A percentile compares a stretch with the other conserved stretches of the same genome.
Evolutionary conservation across 2,113 vertebrate species (phyloP).

Genomic region (Callipepla californica): DNA sequence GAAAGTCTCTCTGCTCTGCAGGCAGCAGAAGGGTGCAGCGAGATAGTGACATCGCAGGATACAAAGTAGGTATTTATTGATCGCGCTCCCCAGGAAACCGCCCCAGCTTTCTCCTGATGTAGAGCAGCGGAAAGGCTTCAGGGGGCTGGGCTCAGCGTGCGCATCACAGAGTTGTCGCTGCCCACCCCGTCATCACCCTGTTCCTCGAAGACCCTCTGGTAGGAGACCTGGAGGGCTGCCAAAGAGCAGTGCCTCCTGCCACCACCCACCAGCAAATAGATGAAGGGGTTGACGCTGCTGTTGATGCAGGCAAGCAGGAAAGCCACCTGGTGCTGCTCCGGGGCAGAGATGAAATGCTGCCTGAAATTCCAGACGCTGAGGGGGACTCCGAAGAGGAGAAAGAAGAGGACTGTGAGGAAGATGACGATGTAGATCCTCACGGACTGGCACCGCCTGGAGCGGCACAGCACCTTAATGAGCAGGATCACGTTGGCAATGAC

Average conservation of each 20-base stretch:
- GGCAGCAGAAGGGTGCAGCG: rapidly evolving
- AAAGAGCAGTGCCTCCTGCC: neutral
- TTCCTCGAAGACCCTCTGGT: neutral
- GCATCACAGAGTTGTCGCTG: neutral
- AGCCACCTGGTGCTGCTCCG: rapidly evolving
- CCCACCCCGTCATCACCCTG: rapidly evolving
- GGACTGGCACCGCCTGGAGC: neutral
- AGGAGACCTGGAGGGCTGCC: neutral
- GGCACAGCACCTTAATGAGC: constrained; percentile 58
- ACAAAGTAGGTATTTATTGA: rapidly evolving
- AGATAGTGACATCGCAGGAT: rapidly evolving
- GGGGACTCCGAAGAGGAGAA: neutral
- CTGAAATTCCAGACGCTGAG: constrained; percentile 9
- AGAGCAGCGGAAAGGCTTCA: neutral
- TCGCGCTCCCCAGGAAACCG: neutral
- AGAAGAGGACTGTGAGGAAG: constrained; percentile 19
- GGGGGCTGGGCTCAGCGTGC: rapidly evolving
- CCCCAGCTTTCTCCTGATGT: neutral
- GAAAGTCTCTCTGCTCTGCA: neutral
- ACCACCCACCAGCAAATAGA: constrained; percentile 31
- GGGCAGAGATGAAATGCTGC: rapidly evolving
- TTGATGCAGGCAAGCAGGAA: constrained; percentile 32
- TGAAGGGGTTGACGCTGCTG: constrained; percentile 52
- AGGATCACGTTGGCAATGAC: constrained; percentile 39
- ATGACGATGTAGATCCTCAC: neutral